phyloP scores from a whole-genome alignment of 2,797 vertebrate species.

The Australoheros facetus region DNA sequence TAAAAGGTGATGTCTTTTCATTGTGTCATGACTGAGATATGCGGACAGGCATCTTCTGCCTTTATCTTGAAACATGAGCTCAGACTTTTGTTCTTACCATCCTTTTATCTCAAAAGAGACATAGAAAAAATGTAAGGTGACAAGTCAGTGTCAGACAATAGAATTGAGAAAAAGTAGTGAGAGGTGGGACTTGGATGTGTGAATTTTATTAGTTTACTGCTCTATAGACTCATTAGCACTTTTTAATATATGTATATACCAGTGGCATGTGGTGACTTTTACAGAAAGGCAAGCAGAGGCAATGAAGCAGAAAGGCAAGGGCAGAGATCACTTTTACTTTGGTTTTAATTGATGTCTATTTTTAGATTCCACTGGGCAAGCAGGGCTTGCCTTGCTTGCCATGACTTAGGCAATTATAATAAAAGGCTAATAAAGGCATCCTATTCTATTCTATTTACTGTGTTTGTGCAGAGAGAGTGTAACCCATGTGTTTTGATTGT shows the following conservation, averaged over 20 bases:
- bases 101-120: slow-evolving; percentile 4
- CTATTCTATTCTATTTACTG: neutral
- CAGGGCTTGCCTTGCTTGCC: neutral
- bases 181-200: neutral
- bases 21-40: neutral
- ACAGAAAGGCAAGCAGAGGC: neutral
- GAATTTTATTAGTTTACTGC: neutral
- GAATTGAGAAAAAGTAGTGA: neutral
- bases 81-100: neutral
- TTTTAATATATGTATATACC: neutral
- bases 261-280: neutral
- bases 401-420: no score
- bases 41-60: neutral
- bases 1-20: neutral
- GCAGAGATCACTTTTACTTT: neutral
- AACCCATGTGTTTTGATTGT: neutral
- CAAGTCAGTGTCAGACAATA: slow-evolving; percentile 9
- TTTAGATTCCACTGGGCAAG: no score
- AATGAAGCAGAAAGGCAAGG: neutral
- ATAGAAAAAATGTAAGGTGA: slow-evolving; percentile 13
- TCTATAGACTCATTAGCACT: neutral
- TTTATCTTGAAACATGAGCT: slow-evolving; percentile 12
- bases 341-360: neutral
- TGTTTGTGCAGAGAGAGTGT: neutral
- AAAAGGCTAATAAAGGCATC: no score